Evolutionary conservation across 2,888 invertebrate species (phyloP).

Genomic region (Trichacis sp.): DNA sequence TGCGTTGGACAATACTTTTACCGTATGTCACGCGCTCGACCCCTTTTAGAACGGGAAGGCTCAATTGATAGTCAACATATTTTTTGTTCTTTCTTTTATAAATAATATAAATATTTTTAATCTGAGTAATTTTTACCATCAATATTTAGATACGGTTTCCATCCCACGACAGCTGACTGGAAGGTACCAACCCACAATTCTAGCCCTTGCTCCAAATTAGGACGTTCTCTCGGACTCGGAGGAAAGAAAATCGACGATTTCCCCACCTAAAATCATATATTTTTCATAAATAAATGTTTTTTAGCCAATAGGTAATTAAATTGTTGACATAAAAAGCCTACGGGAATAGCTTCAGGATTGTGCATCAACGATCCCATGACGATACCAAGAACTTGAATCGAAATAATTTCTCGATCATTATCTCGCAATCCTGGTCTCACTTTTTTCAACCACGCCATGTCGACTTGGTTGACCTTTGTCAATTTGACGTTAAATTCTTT

Average conservation of each 20-base stretch:
- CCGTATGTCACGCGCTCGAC: too few species aligned
- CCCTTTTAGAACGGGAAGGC: too few species aligned
- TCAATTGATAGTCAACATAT: too few species aligned
- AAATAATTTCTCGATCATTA: conserved; percentile 72
- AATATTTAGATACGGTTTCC: conserved; percentile 86
- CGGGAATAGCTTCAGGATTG: too few species aligned
- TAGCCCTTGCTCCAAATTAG: conserved; percentile 81
- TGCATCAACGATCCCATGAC: conserved; percentile 80
- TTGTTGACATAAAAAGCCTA: too few species aligned
- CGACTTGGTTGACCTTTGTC: conserved; percentile 72
- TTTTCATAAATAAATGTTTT: too few species aligned
- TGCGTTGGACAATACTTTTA: too few species aligned
- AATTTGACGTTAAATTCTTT: conserved; percentile 70
- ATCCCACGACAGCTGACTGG: conserved; percentile 91
- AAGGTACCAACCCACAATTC: conserved; percentile 95
- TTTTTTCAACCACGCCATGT: conserved; percentile 68
- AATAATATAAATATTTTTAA: too few species aligned
- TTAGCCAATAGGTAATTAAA: too few species aligned
- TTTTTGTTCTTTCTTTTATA: too few species aligned
- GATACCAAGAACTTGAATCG: conserved; percentile 85
- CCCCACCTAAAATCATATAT: too few species aligned
- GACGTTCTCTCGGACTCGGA: conserved; percentile 57
- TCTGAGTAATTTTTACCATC: conserved; percentile 84
- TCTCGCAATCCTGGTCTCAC: conserved; percentile 78
- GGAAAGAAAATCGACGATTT: conserved; percentile 84